Evolutionary conservation across 2,888 invertebrate genomes (phyloP), one percentile per base, ranked within the genome.

Genomic region (Achlya flavicornis): DNA sequence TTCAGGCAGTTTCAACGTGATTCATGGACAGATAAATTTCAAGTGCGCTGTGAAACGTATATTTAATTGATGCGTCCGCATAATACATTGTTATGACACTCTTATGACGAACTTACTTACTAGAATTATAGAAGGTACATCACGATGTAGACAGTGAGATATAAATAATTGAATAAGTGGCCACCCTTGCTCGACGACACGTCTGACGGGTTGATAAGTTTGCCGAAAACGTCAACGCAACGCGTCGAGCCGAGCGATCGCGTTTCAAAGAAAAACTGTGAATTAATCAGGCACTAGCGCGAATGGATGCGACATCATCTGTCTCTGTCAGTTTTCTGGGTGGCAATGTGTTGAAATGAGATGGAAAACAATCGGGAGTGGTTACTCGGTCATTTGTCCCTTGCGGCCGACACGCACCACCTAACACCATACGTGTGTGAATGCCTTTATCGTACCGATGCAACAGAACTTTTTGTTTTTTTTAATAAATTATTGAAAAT

Each of bases 1-100:
- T 90, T 87, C 85, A 83, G 87, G 81, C 90, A 85, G 85, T 90
- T 89, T 83, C 86, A 85, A 76, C 75, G 87, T 93, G 92, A 93
- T 92, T 92, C 90, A 93, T 93, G 87, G 88, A 71, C 76, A 87
- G 88, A 90, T 91, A 90, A 90, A 91, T 90, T 89, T 89, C 87
- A 86, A 89, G 86, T 87, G 87, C 83, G 84, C 87, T 81, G 83
- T 88, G 87, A 88, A 86, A 89, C 83, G 84, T 86, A 81, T 84
- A 83, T 89, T 89, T 88, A 88, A 91, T 89, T 89, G 90, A 89
- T 89, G 86, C 79, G 77, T 84, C 81, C 77, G 78, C 81, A 86
- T 87, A 83, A 87, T 84, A 83, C 82, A 78, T 78, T 89, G 81
- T 88, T 92, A 88, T 91, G 91, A 89, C 87, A 88, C 74, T 77